phyloP scores from a whole-genome alignment of 2,113 vertebrate genomes.

The Daboia siamensis region DNA sequence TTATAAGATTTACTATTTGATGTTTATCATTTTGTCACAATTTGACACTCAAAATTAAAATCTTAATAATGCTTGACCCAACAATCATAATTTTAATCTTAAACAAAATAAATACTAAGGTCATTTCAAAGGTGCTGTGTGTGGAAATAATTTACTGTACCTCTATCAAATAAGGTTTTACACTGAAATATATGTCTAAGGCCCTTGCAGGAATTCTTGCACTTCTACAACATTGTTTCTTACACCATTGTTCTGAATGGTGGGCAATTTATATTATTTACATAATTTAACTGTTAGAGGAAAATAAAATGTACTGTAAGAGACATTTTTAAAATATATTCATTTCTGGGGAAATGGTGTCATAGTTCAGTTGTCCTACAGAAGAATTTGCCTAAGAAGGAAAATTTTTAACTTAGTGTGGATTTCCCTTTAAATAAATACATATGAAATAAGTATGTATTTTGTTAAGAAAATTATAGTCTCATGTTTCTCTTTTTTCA shows the following conservation, averaged over 20 bases:
- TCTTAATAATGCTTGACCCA: neutral
- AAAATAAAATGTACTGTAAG: neutral
- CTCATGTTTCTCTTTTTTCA: no score
- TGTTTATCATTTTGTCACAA: neutral
- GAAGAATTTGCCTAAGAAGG: neutral
- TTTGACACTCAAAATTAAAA: neutral
- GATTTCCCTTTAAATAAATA: no score
- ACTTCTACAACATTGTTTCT: neutral
- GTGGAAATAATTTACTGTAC: neutral
- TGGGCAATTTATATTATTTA: neutral
- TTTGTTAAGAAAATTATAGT: no score
- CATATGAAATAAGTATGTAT: no score
- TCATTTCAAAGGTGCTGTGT: neutral
- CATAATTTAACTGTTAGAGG: neutral
- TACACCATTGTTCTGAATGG: neutral
- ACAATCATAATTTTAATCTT: neutral
- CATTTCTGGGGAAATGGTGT: neutral
- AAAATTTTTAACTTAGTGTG: neutral
- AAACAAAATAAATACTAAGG: neutral
- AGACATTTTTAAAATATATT: neutral
- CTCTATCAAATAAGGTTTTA: no score
- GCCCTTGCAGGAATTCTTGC: neutral
- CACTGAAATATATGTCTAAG: neutral
- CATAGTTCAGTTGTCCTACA: neutral
- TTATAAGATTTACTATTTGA: constrained; percentile 9